Evolutionary conservation across 2,888 invertebrate genomes (phyloP).

Genomic region (Ornithoptera priamus): DNA sequence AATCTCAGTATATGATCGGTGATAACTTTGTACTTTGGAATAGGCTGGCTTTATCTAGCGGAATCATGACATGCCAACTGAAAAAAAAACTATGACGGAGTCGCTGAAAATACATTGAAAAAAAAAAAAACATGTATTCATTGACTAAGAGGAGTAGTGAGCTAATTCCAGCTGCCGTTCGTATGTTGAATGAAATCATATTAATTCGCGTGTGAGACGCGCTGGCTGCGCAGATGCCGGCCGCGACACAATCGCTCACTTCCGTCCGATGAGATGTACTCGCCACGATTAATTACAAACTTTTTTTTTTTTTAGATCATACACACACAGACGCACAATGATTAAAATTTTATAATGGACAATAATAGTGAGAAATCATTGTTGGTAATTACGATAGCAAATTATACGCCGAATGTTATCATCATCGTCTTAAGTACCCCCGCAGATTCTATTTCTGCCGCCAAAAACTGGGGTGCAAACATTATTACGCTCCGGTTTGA

Average conservation of each 20-base stretch:
- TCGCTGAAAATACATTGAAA: slow-evolving; percentile 19
- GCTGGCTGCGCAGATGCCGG: slow-evolving; percentile 49
- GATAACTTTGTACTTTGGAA: too few species aligned
- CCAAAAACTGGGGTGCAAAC: too few species aligned
- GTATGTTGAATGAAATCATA: slow-evolving; percentile 67
- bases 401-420: too few species aligned
- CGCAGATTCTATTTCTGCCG: too few species aligned
- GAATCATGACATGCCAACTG: too few species aligned
- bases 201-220: slow-evolving; percentile 59
- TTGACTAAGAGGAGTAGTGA: slow-evolving; percentile 32
- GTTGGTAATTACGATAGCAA: background rate
- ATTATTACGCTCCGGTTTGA: too few species aligned
- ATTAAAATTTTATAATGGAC: background rate
- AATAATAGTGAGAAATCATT: background rate
- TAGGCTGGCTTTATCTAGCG: too few species aligned
- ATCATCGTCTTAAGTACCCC: too few species aligned
- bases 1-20: too few species aligned
- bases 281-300: slow-evolving; percentile 24
- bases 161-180: slow-evolving; percentile 40
- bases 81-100: slow-evolving; percentile 6
- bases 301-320: slow-evolving; percentile 1
- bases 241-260: slow-evolving; percentile 43
- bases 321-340: background rate
- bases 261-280: slow-evolving; percentile 41
- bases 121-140: slow-evolving; percentile 24